A percentile compares a stretch with the other conserved stretches of the same genome.
These are phyloP conservation scores for Agrilus planipennis DNA, from an alignment of 1,140 invertebrate species.

Conservation along the genomic window DNA sequence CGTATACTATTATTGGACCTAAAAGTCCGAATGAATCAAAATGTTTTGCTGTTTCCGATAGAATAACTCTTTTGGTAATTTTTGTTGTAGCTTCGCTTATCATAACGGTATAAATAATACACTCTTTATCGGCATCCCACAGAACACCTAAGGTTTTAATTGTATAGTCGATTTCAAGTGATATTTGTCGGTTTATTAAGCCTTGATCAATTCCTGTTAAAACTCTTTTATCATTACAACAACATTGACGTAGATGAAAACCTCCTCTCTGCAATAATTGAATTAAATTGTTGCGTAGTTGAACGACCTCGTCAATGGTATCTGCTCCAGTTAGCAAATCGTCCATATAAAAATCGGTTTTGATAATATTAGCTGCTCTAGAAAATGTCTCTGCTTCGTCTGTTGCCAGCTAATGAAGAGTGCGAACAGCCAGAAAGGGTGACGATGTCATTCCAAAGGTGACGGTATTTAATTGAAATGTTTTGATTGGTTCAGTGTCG, in stretches of 20 bases:
- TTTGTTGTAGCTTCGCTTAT: not conserved
- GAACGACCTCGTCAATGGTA: not conserved
- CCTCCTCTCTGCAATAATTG: slow-evolving; percentile 15
- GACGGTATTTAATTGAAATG: slow-evolving; percentile 10
- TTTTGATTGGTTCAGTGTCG: slow-evolving; percentile 6
- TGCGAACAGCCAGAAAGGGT: slow-evolving; percentile 3
- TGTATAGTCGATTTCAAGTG: not conserved
- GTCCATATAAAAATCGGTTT: slow-evolving; percentile 1
- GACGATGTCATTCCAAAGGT: slow-evolving; percentile 11
- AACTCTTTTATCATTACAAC: not conserved
- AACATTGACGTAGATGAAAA: slow-evolving; percentile 6
- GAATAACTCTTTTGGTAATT: slow-evolving; percentile 17
- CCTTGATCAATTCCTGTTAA: too few relatives aligned
- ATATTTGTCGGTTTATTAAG: not conserved
- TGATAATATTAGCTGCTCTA: not conserved
- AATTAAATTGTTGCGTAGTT: slow-evolving; percentile 17
- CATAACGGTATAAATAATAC: slow-evolving; percentile 7
- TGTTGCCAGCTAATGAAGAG: slow-evolving; percentile 3
- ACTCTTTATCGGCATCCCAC: slow-evolving; percentile 9
- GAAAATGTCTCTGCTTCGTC: slow-evolving; percentile 3
- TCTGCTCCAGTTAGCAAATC: slow-evolving; percentile 9
- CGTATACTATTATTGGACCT: slow-evolving; percentile 15
- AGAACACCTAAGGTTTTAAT: slow-evolving; percentile 9
- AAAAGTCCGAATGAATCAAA: slow-evolving; percentile 17
- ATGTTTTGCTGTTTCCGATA: slow-evolving; percentile 15